Conservation (phyloP, 2,888 invertebrate genomes). For the Polymixis flavicincta region DNA sequence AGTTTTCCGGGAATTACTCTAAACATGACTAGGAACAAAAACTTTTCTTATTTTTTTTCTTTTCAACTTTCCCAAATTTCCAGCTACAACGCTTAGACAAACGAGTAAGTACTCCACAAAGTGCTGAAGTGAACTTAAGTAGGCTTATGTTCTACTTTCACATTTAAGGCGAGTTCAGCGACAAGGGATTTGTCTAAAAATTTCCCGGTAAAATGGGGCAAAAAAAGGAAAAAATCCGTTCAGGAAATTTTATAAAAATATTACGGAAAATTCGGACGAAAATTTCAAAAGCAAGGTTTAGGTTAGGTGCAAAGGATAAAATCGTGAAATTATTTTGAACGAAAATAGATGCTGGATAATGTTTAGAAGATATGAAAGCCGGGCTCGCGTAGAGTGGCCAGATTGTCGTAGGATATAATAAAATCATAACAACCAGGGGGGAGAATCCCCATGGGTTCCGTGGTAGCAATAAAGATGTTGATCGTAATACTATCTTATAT, state of each 20-base stretch:
- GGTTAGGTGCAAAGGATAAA: not conserved
- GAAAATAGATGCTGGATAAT: not conserved
- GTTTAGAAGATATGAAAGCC: constrained; percentile 1
- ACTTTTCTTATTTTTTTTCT: not conserved
- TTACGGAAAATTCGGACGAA: constrained; percentile 4
- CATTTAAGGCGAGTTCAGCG: constrained; percentile 10
- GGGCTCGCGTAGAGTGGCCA: not conserved
- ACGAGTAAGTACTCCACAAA: constrained; percentile 31
- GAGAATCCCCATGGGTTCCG: constrained; percentile 27
- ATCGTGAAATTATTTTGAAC: constrained; percentile 1
- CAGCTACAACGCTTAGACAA: constrained; percentile 29
- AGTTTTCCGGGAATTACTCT: not conserved
- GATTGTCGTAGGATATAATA: constrained; percentile 18
- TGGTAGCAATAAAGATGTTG: constrained; percentile 51
- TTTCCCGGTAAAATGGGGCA: constrained; percentile 15
- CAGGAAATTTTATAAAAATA: constrained; percentile 30
- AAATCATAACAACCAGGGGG: constrained; percentile 31
- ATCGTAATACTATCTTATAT: constrained; percentile 37
- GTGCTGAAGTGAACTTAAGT: constrained; percentile 45
- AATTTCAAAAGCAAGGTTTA: constrained; percentile 13
- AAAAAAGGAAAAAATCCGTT: constrained; percentile 16
- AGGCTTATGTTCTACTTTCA: constrained; percentile 43
- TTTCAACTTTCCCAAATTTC: constrained; percentile 17
- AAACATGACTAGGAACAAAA: not conserved
- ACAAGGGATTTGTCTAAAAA: constrained; percentile 52